A percentile compares a stretch with the other conserved stretches of the same genome.
Evolutionary conservation across 2,888 invertebrate genomes (phyloP).

Genomic region (Lymantria monacha): DNA sequence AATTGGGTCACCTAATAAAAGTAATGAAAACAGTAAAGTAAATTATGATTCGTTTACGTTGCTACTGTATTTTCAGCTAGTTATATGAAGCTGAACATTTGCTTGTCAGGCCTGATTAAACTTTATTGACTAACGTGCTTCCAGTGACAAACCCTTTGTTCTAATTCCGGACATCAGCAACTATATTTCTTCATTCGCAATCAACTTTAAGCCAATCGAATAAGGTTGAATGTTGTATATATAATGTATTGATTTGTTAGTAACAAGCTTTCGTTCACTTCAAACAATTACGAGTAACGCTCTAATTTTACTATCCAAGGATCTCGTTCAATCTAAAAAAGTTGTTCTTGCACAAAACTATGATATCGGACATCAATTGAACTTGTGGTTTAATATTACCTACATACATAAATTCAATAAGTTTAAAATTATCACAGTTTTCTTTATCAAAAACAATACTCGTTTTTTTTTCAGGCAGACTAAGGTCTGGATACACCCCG

Average conservation of each 20-base stretch:
- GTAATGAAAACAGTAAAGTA: neutral
- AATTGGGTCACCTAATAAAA: neutral
- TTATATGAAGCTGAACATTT: conserved; percentile 30
- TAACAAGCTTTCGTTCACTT: conserved; percentile 43
- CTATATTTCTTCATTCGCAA: conserved; percentile 14
- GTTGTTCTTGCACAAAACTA: conserved; percentile 41
- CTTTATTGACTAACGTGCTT: conserved; percentile 62
- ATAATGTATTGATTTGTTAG: conserved; percentile 2
- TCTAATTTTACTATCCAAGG: conserved; percentile 64
- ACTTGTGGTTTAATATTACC: too few species aligned
- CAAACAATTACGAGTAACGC: conserved; percentile 58
- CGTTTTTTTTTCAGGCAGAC: too few species aligned
- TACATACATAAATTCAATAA: too few species aligned
- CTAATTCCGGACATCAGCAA: conserved; percentile 55
- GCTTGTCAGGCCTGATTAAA: conserved; percentile 60
- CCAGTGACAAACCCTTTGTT: conserved; percentile 66
- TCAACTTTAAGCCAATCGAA: conserved; percentile 14
- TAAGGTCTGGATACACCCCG: too few species aligned
- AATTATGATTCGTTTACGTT: neutral
- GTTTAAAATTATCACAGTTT: too few species aligned
- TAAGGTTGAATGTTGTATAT: conserved; percentile 21
- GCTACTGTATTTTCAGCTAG: neutral
- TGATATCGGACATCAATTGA: conserved; percentile 46
- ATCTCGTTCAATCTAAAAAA: conserved; percentile 51
- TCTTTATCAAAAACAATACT: too few species aligned